Base-by-base conservation (phyloP, 2,888 invertebrate species). In the Crematogaster levior region DNA sequence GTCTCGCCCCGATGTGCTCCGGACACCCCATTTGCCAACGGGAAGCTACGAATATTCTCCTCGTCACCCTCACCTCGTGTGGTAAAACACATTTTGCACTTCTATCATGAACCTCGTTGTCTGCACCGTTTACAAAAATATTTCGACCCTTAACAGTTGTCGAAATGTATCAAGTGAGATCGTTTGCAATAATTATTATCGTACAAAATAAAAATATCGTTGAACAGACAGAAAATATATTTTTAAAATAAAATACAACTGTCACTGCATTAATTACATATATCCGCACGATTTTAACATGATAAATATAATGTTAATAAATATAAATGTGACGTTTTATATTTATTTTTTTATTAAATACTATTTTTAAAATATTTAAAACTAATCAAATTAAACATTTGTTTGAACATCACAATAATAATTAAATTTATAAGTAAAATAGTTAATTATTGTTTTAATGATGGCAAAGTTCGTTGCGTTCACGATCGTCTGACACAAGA, bases 1-100 rank as follows among this genome's bases (percentile, higher is more conserved):
- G 93, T 92, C 88, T 88, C 93, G 87, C 93, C 93, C 92, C 84
- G 91, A 88, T 84, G 82, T 88, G 68, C 68, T 88, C 88, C 85
- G 85, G 91, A 80, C 87, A 81, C 72, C 83, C 80, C 72, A 80
- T 61, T 74, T 75, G 77, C 79, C 87, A 61, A 81, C 53, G 75
- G 40, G 75, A 75, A 75, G 75, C 75, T 75, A 75, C 75, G 53
- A 46, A 77, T 18, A 53, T 83, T 84, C 81, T 79, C 72, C 66
- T 53, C 65, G 73, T 66, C 85, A 81, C 84, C 65, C 88, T 82
- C 81, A 60, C 70, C 80, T 58, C 72, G 21, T 77, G 82, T 73
- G 82, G 80, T 82, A 86, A 63, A 89, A 84, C 83, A 88, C 87
- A 83, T 85, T 89, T 88, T 80, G 83, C 89, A 85, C 88, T 89